Conservation (phyloP, 2,888 invertebrate genomes). For the Molorchus minor region DNA sequence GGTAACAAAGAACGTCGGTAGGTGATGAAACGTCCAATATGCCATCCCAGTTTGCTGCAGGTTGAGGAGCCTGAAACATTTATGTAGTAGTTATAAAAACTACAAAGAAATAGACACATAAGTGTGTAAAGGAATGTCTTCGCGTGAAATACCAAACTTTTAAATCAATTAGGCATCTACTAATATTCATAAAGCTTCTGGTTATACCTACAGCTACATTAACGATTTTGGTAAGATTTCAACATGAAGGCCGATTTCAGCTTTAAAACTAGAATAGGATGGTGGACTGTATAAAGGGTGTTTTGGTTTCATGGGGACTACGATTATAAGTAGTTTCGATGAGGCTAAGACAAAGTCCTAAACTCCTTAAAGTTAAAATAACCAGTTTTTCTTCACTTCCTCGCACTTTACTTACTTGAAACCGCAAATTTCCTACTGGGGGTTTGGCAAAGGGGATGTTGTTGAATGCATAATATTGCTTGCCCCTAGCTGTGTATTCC, state of each 20-base stretch:
- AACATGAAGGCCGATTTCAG: too few relatives aligned
- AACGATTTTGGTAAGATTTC: background rate
- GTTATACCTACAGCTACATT: background rate
- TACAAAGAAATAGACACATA: background rate
- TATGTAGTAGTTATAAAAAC: background rate
- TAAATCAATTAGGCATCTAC: background rate
- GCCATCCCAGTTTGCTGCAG: conserved; percentile 36
- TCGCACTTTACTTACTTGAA: conserved; percentile 18
- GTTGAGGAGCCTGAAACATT: conserved; percentile 27
- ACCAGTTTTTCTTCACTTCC: background rate
- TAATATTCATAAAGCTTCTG: background rate
- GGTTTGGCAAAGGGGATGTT: conserved; percentile 35
- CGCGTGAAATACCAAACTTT: background rate
- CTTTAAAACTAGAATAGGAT: too few relatives aligned
- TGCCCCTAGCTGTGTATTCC: conserved; percentile 10
- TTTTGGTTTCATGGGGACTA: too few relatives aligned
- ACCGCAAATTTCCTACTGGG: conserved; percentile 33
- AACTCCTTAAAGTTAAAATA: background rate
- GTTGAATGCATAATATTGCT: conserved; percentile 30
- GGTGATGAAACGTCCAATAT: conserved; percentile 30
- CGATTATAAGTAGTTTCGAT: too few relatives aligned
- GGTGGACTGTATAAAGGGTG: too few relatives aligned
- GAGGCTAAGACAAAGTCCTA: too few relatives aligned
- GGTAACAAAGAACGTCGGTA: conserved; percentile 30
- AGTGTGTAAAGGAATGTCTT: background rate